These are phyloP conservation scores for Diplodus puntazzo DNA, from an alignment of 2,797 vertebrate genomes.

Conservation along the genomic window DNA sequence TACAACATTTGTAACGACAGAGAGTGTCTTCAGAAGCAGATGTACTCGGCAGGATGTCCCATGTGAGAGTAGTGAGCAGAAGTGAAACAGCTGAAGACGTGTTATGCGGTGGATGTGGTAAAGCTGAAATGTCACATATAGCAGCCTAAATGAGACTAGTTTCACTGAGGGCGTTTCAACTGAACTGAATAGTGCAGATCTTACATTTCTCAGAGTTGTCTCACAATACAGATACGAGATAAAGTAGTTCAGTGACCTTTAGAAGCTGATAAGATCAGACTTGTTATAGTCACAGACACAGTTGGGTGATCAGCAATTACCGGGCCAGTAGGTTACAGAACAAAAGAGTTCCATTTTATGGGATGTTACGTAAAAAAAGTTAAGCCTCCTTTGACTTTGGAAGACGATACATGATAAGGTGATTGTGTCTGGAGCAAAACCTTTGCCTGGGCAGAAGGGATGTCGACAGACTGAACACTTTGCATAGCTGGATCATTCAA, in stretches of 20 bases:
- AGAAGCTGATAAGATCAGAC: not conserved
- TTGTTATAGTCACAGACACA: not conserved
- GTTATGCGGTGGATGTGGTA: constrained; percentile 53
- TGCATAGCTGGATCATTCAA: too few relatives aligned
- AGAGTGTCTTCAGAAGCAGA: constrained; percentile 28
- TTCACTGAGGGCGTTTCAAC: not conserved
- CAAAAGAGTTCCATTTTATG: not conserved
- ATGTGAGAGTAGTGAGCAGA: constrained; percentile 68
- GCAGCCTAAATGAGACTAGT: constrained; percentile 9
- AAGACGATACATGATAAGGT: not conserved
- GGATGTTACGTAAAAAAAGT: not conserved
- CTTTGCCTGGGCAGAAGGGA: not conserved
- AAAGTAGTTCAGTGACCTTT: not conserved
- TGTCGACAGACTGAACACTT: not conserved
- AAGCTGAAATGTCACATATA: constrained; percentile 50
- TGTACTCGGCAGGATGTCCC: constrained; percentile 66
- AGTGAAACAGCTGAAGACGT: constrained; percentile 63
- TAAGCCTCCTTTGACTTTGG: not conserved
- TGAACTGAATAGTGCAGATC: not conserved
- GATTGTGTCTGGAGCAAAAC: constrained; percentile 7
- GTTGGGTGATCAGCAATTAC: not conserved
- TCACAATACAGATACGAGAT: not conserved
- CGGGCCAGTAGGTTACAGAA: not conserved
- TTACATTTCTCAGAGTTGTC: not conserved
- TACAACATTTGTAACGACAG: not conserved